Evolutionary conservation across 2,113 vertebrate genomes (phyloP).

Genomic region (Balaenoptera acutorostrata): DNA sequence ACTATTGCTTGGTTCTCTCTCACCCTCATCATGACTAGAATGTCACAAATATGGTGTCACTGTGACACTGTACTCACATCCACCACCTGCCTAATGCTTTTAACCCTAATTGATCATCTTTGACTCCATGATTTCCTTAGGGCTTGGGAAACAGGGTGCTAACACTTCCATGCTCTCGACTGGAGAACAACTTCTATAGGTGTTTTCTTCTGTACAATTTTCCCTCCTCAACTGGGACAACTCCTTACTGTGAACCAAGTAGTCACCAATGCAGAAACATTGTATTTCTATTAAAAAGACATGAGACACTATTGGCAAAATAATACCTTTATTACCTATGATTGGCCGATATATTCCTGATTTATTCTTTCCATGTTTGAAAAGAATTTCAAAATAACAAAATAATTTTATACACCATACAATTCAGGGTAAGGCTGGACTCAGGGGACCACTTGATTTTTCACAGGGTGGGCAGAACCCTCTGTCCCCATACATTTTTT

Average conservation of each 20-base stretch:
- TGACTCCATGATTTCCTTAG: not conserved
- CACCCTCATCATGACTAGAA: not conserved
- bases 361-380: not conserved
- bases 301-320: conserved; percentile 34
- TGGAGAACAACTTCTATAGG: not conserved
- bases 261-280: not conserved
- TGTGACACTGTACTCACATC: not conserved
- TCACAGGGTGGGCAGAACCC: not conserved
- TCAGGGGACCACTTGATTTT: not conserved
- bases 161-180: not conserved
- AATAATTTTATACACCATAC: not conserved
- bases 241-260: not conserved
- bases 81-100: not conserved
- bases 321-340: conserved; percentile 37
- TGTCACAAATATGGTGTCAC: not conserved
- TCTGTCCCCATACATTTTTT: not conserved
- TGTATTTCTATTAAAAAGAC: not conserved
- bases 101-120: not conserved
- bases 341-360: not conserved
- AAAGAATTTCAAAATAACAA: conserved; percentile 2
- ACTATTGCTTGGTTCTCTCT: not conserved
- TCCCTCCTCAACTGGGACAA: not conserved
- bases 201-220: not conserved
- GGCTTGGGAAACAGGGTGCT: not conserved
- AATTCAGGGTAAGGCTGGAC: not conserved